Base-by-base conservation (phyloP, 2,113 vertebrate genomes). In the Nicator chloris region DNA sequence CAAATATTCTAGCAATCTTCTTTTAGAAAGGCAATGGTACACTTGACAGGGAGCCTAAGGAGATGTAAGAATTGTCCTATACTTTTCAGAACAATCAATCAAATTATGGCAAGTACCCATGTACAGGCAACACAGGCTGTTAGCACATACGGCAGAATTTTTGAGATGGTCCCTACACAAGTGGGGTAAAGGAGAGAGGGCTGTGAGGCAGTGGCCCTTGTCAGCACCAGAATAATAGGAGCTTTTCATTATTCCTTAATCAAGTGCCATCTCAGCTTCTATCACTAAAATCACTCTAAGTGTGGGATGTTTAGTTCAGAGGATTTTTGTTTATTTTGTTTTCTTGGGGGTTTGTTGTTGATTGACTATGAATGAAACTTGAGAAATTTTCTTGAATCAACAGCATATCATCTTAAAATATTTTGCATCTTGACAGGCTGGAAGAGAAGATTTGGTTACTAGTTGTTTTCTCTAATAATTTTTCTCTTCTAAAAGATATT, bases 111-210 rank as follows among this genome's bases (percentile, higher is more conserved):
- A 49, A 56, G 22, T n/a, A 60, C 3, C 3, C 1, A 0, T 40
- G 27, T 44, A 61, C 7, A 61, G n/a, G 35, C 9, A 84, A 21
- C 42, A 50, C 17, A 80, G 15, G 4, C 18, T 86, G 8, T 61
- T 40, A 66, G 7, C 11, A 39, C 6, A 50, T 2, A 2, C 2
- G 51, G 33, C 7, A 63, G 22, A 90, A 78, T 61, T 63, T 84
- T n/a, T 37, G 10, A 9, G 7, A n/a, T n/a, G 15, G 4, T 33
- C 50, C 6, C 24, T 33, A 39, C 9, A 31, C 0, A 0, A 39
- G 4, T 6, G 5, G n/a, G 11, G 9, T 72, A 37, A 60, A 90
- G 13, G 6, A 35, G 26, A 60, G 23, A 68, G 4, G 18, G 4
- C 6, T 54, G 18, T 6, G 78, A 33, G 4, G 22, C 3, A 45